phyloP scores from a whole-genome alignment of 2,888 invertebrate species.

The Metallyticus violacea region DNA sequence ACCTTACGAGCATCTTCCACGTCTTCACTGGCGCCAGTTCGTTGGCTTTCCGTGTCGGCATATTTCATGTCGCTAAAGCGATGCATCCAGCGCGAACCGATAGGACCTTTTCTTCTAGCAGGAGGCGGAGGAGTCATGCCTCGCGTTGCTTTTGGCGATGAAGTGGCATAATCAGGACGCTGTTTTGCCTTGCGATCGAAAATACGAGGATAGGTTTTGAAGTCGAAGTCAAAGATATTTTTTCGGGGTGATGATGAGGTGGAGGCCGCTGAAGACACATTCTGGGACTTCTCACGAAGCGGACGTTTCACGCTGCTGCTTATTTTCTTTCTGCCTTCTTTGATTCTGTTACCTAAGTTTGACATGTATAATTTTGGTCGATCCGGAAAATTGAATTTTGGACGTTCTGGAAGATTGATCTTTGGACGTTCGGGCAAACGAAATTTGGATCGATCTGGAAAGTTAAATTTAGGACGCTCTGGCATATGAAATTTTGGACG shows the following conservation, averaged over 20 bases:
- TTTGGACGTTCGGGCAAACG: slow-evolving; percentile 49
- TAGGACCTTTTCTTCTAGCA: slow-evolving; percentile 51
- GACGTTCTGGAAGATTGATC: slow-evolving; percentile 60
- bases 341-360: not conserved
- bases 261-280: slow-evolving; percentile 36
- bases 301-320: slow-evolving; percentile 31
- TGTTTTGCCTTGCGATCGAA: slow-evolving; percentile 46
- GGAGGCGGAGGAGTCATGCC: slow-evolving; percentile 58
- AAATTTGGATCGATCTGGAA: slow-evolving; percentile 43
- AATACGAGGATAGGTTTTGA: slow-evolving; percentile 75
- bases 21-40: slow-evolving; percentile 29
- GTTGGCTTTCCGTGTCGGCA: slow-evolving; percentile 34
- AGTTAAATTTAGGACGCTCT: slow-evolving; percentile 54
- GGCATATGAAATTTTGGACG: slow-evolving; percentile 62
- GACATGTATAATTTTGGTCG: slow-evolving; percentile 33
- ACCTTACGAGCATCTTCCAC: slow-evolving; percentile 6
- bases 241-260: slow-evolving; percentile 55
- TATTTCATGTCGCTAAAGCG: slow-evolving; percentile 43
- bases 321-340: not conserved
- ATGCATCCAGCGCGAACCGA: slow-evolving; percentile 54
- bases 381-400: slow-evolving; percentile 51
- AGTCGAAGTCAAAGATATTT: slow-evolving; percentile 66
- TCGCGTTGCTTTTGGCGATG: slow-evolving; percentile 51
- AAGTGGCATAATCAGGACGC: slow-evolving; percentile 49
- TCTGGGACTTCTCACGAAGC: slow-evolving; percentile 27